Evolutionary conservation across 2,888 invertebrate species (phyloP).

Genomic region (Acronicta alni): DNA sequence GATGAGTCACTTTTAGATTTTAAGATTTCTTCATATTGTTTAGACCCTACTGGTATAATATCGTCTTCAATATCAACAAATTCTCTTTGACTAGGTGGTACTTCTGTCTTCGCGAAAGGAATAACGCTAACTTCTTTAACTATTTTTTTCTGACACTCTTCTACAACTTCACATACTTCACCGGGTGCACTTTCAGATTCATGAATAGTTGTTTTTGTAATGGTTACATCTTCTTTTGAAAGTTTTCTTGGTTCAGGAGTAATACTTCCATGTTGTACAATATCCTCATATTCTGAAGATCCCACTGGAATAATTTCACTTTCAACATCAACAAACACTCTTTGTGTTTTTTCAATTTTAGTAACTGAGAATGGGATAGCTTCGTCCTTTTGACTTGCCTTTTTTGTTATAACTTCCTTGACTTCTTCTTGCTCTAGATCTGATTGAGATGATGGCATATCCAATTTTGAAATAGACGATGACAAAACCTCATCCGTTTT

Average conservation of each 20-base stretch:
- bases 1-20: constrained; percentile 87
- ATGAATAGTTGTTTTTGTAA: constrained; percentile 67
- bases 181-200: constrained; percentile 66
- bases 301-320: constrained; percentile 85
- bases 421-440: constrained; percentile 72
- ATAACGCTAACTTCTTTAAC: constrained; percentile 75
- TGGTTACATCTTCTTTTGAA: constrained; percentile 62
- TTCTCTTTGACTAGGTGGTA: constrained; percentile 85
- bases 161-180: constrained; percentile 62
- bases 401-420: constrained; percentile 69
- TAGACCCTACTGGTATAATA: constrained; percentile 81
- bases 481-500: constrained; percentile 83
- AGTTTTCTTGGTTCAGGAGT: constrained; percentile 79
- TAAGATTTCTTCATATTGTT: constrained; percentile 85
- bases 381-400: constrained; percentile 61
- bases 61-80: constrained; percentile 85
- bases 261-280: constrained; percentile 72
- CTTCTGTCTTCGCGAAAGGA: constrained; percentile 84
- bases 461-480: constrained; percentile 84
- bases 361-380: constrained; percentile 80
- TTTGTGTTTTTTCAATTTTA: constrained; percentile 76
- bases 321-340: constrained; percentile 85
- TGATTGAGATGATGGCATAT: constrained; percentile 75
- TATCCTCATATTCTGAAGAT: constrained; percentile 82
- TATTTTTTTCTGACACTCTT: constrained; percentile 78